Conservation (phyloP, 2,797 vertebrate genomes). For the Gallirallus australis region DNA sequence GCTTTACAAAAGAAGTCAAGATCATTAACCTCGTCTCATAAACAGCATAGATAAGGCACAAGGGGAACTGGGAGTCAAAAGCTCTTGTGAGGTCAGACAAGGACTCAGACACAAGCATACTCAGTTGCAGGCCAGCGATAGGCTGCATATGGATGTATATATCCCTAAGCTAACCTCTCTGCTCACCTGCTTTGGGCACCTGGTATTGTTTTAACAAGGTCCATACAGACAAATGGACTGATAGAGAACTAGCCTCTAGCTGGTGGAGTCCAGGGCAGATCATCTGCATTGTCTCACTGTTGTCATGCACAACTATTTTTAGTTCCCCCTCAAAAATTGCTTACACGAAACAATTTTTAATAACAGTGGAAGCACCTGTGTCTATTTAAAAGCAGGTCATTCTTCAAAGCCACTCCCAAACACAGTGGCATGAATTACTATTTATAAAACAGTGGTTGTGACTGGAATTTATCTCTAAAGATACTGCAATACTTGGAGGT, state of each 20-base stretch:
- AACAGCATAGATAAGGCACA: conserved; percentile 1
- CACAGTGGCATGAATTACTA: background rate
- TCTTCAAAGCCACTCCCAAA: background rate
- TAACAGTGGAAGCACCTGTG: background rate
- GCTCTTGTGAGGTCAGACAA: background rate
- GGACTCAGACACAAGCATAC: background rate
- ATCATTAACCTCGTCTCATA: conserved; percentile 1
- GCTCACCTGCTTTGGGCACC: background rate
- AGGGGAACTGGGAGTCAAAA: background rate
- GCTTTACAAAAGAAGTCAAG: conserved; percentile 30
- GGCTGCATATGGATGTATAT: background rate
- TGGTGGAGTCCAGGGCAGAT: background rate
- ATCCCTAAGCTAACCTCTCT: background rate
- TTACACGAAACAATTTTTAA: background rate
- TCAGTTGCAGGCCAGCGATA: background rate
- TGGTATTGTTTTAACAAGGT: background rate
- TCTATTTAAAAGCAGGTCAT: background rate
- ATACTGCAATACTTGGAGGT: background rate
- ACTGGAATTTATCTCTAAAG: background rate
- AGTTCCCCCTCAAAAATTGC: background rate
- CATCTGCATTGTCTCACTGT: background rate
- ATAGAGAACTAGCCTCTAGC: background rate
- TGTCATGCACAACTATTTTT: background rate
- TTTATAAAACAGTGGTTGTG: background rate
- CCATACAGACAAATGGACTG: background rate